phyloP scores from a whole-genome alignment of 2,888 invertebrate species.

The Crocallis elinguaria region DNA sequence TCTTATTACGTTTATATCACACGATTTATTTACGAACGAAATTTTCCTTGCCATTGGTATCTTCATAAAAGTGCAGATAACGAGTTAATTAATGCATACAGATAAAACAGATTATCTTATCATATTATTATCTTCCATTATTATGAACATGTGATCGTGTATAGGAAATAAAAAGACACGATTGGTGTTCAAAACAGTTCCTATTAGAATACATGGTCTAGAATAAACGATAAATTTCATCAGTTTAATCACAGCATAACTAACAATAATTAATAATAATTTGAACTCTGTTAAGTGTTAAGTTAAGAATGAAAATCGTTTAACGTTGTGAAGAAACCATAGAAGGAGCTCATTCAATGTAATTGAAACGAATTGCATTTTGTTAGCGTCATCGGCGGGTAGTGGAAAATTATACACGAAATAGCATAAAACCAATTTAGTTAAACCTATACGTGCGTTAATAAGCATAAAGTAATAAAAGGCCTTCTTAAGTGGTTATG shows the following conservation, averaged over 20 bases:
- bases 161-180: background rate
- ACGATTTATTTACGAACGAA: no score
- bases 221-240: no score
- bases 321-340: background rate
- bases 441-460: background rate
- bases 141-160: background rate
- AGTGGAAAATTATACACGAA: background rate
- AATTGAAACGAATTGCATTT: slow-evolving; percentile 60
- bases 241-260: background rate
- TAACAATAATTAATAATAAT: background rate
- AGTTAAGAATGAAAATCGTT: background rate
- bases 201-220: no score
- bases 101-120: background rate
- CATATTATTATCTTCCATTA: background rate
- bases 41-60: background rate
- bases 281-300: background rate
- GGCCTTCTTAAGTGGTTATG: slow-evolving; percentile 3
- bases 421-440: background rate
- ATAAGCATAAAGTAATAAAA: background rate
- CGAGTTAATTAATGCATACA: slow-evolving; percentile 13
- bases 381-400: slow-evolving; percentile 48
- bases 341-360: no score
- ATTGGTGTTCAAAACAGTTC: no score
- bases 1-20: background rate
- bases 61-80: background rate